These are phyloP conservation scores for Drosophila pseudotalamancana DNA, from an alignment of 2,888 invertebrate genomes.

Conservation along the genomic window DNA sequence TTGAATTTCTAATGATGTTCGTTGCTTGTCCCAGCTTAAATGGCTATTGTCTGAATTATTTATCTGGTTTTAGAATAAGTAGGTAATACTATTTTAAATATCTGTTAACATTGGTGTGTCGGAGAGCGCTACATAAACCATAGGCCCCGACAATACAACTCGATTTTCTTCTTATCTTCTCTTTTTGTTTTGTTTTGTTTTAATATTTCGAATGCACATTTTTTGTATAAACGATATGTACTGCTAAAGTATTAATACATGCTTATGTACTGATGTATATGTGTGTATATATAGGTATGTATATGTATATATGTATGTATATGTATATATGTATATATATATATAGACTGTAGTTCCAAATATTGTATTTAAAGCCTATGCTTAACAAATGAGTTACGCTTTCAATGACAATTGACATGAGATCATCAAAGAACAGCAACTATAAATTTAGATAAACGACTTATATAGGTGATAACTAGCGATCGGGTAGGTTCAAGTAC, in stretches of 20 bases:
- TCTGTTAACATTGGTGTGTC: constrained; percentile 13
- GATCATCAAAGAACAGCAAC: constrained; percentile 47
- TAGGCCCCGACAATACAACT: constrained; percentile 22
- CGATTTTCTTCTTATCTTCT: constrained; percentile 4
- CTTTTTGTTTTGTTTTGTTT: background rate
- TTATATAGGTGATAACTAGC: background rate
- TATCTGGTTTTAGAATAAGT: constrained; percentile 12
- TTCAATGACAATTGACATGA: constrained; percentile 65
- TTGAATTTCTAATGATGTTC: constrained; percentile 40
- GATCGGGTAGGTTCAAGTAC: background rate
- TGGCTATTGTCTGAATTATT: constrained; percentile 60
- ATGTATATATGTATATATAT: background rate
- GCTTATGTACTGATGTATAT: constrained; percentile 11
- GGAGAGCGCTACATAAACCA: constrained; percentile 47
- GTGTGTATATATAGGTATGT: background rate
- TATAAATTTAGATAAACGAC: background rate
- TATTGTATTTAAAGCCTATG: constrained; percentile 17
- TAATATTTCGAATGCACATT: constrained; percentile 1
- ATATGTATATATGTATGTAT: constrained; percentile 3
- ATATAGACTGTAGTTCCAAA: constrained; percentile 12
- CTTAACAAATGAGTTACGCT: constrained; percentile 35
- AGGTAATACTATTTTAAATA: constrained; percentile 8
- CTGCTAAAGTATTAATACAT: constrained; percentile 49
- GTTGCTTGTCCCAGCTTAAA: constrained; percentile 64
- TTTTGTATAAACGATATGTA: constrained; percentile 67